Evolutionary conservation across 2,888 invertebrate species (phyloP).

Genomic region (Leucophenga maculata): DNA sequence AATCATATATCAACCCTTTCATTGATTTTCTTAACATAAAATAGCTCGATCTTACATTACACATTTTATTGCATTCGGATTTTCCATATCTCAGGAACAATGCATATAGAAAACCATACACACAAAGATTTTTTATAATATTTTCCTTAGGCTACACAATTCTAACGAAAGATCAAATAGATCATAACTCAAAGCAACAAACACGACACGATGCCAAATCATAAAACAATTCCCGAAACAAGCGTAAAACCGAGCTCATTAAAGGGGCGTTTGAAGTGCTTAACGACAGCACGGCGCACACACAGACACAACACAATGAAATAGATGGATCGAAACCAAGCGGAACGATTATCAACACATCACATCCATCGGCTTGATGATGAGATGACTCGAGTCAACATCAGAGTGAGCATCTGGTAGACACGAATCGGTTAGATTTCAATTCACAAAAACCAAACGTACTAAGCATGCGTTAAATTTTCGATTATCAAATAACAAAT

Average conservation of each 20-base stretch:
- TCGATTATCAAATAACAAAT: slow-evolving; percentile 35
- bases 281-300: background rate
- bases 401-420: slow-evolving; percentile 51
- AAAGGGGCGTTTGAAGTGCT: slow-evolving; percentile 22
- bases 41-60: no score
- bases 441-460: slow-evolving; percentile 25
- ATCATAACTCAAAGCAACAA: slow-evolving; percentile 12
- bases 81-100: no score
- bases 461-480: slow-evolving; percentile 55
- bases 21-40: no score
- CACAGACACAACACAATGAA: slow-evolving; percentile 1
- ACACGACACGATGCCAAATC: background rate
- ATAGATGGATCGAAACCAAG: slow-evolving; percentile 2
- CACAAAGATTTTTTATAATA: no score
- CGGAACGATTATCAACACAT: background rate
- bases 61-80: no score
- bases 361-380: slow-evolving; percentile 30
- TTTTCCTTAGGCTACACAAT: no score
- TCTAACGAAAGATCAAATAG: background rate
- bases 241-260: slow-evolving; percentile 3
- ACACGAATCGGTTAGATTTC: background rate
- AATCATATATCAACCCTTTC: no score
- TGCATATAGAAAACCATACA: no score
- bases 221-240: slow-evolving; percentile 4
- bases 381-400: slow-evolving; percentile 40